phyloP scores from a whole-genome alignment of 2,888 invertebrate genomes.

The Neuroscelio doddi region DNA sequence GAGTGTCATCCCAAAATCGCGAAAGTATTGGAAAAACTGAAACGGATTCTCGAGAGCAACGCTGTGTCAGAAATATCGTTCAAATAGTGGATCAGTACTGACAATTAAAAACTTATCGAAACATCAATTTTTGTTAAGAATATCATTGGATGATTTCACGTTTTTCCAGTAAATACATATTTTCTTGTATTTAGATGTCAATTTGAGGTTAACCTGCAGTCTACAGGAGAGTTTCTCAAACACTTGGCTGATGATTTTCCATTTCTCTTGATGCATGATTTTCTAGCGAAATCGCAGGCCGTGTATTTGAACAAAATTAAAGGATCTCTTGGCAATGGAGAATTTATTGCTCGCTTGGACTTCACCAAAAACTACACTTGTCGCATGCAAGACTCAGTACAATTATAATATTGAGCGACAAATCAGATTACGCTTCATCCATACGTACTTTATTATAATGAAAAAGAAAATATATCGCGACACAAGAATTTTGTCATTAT shows the following conservation, averaged over 20 bases:
- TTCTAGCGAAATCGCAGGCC: conserved; percentile 28
- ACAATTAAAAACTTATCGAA: conserved; percentile 16
- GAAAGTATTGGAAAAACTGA: background rate
- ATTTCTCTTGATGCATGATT: conserved; percentile 23
- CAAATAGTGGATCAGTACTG: conserved; percentile 25
- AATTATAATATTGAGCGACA: conserved; percentile 16
- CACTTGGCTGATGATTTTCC: conserved; percentile 20
- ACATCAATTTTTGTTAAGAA: too few species aligned
- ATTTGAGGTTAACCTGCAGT: too few species aligned
- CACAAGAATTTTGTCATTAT: conserved; percentile 17
- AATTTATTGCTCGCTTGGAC: conserved; percentile 21
- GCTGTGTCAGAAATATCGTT: conserved; percentile 12
- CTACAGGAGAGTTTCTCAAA: conserved; percentile 21
- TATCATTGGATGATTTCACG: too few species aligned
- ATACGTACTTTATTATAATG: conserved; percentile 20
- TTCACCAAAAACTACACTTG: conserved; percentile 35
- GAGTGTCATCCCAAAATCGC: conserved; percentile 11
- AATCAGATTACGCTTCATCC: conserved; percentile 16
- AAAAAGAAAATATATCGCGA: conserved; percentile 8
- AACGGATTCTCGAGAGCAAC: background rate
- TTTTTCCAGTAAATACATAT: too few species aligned
- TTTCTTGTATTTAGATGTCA: too few species aligned
- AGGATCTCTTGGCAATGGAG: conserved; percentile 13
- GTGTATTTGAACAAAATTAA: conserved; percentile 21
- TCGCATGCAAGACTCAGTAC: conserved; percentile 23